phyloP scores from a whole-genome alignment of 2,113 vertebrate species.

The Hymenochirus boettgeri region DNA sequence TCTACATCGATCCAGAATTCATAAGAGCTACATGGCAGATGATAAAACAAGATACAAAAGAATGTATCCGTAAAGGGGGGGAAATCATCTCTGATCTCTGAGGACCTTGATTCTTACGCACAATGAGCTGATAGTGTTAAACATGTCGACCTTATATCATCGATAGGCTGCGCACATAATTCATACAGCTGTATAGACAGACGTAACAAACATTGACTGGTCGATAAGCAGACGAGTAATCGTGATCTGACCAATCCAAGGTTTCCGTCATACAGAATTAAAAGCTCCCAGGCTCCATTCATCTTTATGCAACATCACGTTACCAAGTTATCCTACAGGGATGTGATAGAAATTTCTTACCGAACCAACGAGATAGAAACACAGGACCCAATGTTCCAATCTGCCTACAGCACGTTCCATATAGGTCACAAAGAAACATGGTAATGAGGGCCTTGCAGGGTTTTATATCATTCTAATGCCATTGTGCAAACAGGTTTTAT shows the following conservation, averaged over 20 bases:
- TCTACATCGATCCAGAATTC: too few relatives aligned
- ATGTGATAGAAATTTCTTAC: slow-evolving; percentile 2
- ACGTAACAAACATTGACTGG: background rate
- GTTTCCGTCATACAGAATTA: background rate
- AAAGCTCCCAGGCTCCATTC: background rate
- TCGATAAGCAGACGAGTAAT: background rate
- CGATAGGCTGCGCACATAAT: background rate
- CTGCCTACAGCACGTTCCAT: background rate
- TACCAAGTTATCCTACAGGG: background rate
- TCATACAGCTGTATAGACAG: too few relatives aligned
- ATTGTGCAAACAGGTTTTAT: too few relatives aligned
- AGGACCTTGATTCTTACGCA: too few relatives aligned
- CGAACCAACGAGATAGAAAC: too few relatives aligned
- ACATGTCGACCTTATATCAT: background rate
- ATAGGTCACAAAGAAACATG: slow-evolving; percentile 3
- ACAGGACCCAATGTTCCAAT: background rate
- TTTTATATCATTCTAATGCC: too few relatives aligned
- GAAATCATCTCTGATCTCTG: too few relatives aligned
- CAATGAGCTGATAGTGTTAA: too few relatives aligned
- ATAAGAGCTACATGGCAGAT: too few relatives aligned
- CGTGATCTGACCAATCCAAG: background rate
- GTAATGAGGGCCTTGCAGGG: too few relatives aligned
- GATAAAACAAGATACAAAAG: too few relatives aligned
- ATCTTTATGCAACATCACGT: background rate
- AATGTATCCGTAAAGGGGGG: too few relatives aligned